Evolutionary conservation across 1,140 invertebrate genomes (phyloP).

Genomic region (Psix sp.): DNA sequence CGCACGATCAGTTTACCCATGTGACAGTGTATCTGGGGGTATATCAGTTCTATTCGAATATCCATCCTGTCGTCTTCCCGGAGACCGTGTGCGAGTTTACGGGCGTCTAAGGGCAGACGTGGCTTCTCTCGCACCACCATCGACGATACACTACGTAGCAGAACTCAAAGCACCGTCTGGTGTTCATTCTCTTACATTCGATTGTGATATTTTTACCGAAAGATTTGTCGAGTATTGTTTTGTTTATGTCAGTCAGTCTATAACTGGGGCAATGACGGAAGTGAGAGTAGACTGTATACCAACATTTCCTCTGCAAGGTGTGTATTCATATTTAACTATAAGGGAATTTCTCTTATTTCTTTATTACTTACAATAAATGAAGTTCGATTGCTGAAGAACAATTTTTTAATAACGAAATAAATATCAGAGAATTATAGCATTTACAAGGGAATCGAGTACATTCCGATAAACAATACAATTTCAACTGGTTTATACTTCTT

Average conservation of each 20-base stretch:
- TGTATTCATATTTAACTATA: background rate
- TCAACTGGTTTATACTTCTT: no score
- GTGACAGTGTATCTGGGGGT: conserved; percentile 82
- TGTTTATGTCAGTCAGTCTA: conserved; percentile 88
- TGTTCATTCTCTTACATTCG: conserved; percentile 85
- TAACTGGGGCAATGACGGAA: conserved; percentile 87
- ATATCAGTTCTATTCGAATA: conserved; percentile 88
- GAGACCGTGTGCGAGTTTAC: conserved; percentile 86
- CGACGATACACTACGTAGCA: conserved; percentile 72
- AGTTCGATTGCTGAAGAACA: no score
- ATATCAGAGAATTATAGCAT: no score
- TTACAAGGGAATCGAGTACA: no score
- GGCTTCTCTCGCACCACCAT: conserved; percentile 79
- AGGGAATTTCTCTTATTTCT: no score
- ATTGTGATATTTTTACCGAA: conserved; percentile 89
- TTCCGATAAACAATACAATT: background rate
- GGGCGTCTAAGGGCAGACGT: conserved; percentile 83
- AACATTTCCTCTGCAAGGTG: conserved; percentile 86
- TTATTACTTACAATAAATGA: no score
- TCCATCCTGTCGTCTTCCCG: conserved; percentile 86
- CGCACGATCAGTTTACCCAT: conserved; percentile 87
- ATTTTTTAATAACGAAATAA: no score
- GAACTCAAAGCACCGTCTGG: conserved; percentile 80
- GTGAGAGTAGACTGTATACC: conserved; percentile 88
- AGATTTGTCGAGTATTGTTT: conserved; percentile 90